These are phyloP conservation scores for Leptura quadrifasciata DNA, from an alignment of 2,888 invertebrate species.

Conservation along the genomic window DNA sequence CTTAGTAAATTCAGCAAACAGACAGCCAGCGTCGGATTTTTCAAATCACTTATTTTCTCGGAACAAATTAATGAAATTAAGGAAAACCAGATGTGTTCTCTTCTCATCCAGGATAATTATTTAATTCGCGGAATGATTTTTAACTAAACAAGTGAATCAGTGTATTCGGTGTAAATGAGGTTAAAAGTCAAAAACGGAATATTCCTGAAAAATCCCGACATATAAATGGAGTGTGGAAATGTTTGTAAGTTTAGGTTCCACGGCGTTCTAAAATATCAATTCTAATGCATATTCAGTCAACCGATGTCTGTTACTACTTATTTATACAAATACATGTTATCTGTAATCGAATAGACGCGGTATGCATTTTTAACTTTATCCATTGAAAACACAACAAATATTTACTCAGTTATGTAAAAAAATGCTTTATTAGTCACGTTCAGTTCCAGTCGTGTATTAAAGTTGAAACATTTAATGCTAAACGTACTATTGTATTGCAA, in stretches of 20 bases:
- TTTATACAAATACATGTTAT: background rate
- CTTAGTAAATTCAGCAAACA: no score
- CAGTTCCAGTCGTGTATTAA: no score
- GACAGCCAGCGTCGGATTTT: background rate
- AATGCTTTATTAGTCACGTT: no score
- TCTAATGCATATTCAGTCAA: background rate
- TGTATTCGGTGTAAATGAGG: no score
- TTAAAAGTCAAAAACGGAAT: no score
- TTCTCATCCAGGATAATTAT: slow-evolving; percentile 5
- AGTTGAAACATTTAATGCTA: no score
- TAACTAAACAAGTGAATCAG: background rate
- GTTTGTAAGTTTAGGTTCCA: no score
- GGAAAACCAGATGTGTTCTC: slow-evolving; percentile 25
- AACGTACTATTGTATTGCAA: no score
- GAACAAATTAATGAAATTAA: slow-evolving; percentile 19
- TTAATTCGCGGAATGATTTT: slow-evolving; percentile 10
- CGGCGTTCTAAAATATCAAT: background rate
- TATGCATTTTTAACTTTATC: background rate
- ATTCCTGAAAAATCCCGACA: no score
- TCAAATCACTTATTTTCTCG: slow-evolving; percentile 13
- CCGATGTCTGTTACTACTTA: background rate
- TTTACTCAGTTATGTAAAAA: no score
- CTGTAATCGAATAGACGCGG: background rate
- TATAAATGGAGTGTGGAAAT: no score
- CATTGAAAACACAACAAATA: background rate